Evolutionary conservation across 1,140 invertebrate genomes (phyloP).

Genomic region (Drosophila paulistorum): DNA sequence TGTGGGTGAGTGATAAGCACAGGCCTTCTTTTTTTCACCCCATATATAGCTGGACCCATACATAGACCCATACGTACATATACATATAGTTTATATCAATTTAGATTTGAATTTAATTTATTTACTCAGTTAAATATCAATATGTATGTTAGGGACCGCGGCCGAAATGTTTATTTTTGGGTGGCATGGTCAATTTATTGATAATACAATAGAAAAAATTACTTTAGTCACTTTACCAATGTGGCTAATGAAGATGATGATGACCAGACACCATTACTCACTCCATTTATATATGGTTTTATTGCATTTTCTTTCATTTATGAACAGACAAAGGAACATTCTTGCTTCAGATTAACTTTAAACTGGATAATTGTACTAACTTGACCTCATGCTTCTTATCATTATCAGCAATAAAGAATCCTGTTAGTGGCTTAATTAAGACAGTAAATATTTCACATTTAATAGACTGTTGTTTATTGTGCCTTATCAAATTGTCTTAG

Average conservation of each 20-base stretch:
- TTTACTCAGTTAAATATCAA: slow-evolving; percentile 63
- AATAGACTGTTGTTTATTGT: no score
- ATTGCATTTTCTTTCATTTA: not conserved
- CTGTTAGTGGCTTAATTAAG: no score
- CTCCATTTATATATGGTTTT: not conserved
- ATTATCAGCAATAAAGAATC: no score
- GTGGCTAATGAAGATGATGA: slow-evolving; percentile 19
- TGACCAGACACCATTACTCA: slow-evolving; percentile 20
- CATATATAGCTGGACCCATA: slow-evolving; percentile 13
- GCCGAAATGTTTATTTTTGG: slow-evolving; percentile 57
- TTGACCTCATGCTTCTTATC: no score
- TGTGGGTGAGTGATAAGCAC: slow-evolving; percentile 48
- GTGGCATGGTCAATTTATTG: slow-evolving; percentile 48
- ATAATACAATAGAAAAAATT: slow-evolving; percentile 38
- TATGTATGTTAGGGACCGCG: slow-evolving; percentile 26
- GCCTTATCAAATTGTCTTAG: no score
- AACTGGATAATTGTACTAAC: no score
- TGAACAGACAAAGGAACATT: no score
- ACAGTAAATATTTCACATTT: no score
- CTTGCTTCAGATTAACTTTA: no score
- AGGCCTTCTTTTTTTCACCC: slow-evolving; percentile 47
- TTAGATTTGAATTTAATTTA: slow-evolving; percentile 81
- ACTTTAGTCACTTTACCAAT: slow-evolving; percentile 48
- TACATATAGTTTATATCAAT: slow-evolving; percentile 66
- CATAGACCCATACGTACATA: not conserved